Conservation (phyloP, 2,797 vertebrate genomes). For the Spizella passerina region DNA sequence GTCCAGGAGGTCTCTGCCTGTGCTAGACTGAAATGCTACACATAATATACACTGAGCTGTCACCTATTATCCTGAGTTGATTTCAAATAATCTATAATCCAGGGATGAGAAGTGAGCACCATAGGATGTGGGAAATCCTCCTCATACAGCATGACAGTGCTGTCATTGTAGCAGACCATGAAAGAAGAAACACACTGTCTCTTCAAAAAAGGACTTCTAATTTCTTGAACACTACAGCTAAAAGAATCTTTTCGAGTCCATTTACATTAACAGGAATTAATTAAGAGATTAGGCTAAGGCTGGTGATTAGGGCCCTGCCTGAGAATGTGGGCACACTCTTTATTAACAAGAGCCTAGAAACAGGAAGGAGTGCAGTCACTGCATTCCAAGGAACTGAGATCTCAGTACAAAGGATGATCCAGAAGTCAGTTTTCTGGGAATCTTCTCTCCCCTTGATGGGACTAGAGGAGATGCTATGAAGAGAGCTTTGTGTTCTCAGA, state of each 20-base stretch:
- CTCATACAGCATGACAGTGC: neutral
- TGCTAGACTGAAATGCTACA: neutral
- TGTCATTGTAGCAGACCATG: neutral
- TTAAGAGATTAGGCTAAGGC: conserved; percentile 36
- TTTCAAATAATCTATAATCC: conserved; percentile 53
- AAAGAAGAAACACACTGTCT: neutral
- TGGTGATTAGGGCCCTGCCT: neutral
- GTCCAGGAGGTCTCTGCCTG: neutral
- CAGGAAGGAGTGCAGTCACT: neutral
- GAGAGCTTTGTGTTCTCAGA: neutral
- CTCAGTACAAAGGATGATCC: neutral
- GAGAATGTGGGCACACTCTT: neutral
- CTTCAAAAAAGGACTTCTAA: neutral
- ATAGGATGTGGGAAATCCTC: conserved; percentile 21
- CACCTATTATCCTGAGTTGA: conserved; percentile 26
- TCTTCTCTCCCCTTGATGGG: neutral
- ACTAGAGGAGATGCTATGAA: neutral
- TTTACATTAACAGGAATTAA: conserved; percentile 48
- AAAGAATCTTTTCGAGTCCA: neutral
- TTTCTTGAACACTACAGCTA: neutral
- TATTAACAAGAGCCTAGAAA: neutral
- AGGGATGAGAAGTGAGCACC: conserved; percentile 4
- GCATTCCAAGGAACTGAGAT: neutral
- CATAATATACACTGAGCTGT: neutral
- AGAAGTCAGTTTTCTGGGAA: neutral